Evolutionary conservation across 2,797 vertebrate genomes (phyloP), one percentile per base, ranked within the genome.

Genomic region (Champsocephalus esox): DNA sequence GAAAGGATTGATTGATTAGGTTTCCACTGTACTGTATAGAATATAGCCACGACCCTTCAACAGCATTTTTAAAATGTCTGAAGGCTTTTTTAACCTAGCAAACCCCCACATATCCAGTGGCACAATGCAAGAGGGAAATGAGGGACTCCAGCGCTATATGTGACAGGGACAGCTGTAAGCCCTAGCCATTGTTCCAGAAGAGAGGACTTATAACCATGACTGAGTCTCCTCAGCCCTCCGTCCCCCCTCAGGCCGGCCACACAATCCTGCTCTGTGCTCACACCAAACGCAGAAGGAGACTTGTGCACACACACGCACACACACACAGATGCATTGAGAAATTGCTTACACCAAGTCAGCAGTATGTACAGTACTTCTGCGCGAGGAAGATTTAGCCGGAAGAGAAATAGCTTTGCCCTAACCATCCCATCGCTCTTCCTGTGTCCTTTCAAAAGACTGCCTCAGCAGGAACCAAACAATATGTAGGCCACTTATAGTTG

Each of bases 141-240:
- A 84, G 81, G 65, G 79, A 87, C 88, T 84, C 76, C 80, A 81
- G 84, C 54, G 79, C 80, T 69, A 65, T 92, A 90, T 16, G 80
- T 90, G 92, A 91, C 93, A 91, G 88, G 88, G 88, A 92, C 92
- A 94, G 92, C 92, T 94, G 93, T 86, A 66, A 87, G 88, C 88
- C 87, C 77, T 79, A 52, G 79, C 91, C 87, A 93, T 94, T 93
- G 93, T 94, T 92, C 89, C 89, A 91, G 79, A 87, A 88, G 87
- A 91, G 87, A 89, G 83, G 88, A 91, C 88, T 89, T 88, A 87
- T 54, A 87, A 87, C 87, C 85, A 79, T 80, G 91, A 90, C 87
- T 85, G 90, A 90, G 87, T 82, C 83, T 71, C 80, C 84, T 74
- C 80, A 50, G 76, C 70, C 71, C 66, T 34, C 56, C 7, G 1